Base-by-base conservation (phyloP, 2,888 invertebrate species). In the Aporophyla nigra region DNA sequence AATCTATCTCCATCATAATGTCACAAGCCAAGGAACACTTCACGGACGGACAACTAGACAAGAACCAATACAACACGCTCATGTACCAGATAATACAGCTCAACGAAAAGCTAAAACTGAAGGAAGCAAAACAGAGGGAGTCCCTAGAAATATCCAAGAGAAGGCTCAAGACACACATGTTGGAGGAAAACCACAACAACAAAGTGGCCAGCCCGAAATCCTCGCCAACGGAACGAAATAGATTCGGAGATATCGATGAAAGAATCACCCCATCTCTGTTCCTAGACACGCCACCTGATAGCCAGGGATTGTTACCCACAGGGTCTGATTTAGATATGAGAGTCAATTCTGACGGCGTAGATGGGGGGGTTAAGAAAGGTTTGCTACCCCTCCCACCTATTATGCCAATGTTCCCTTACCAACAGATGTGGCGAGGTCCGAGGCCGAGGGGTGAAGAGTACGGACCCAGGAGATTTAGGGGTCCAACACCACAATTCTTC, bases 21-120 rank as follows among this genome's bases (percentile, higher is more conserved):
- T 97, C 97, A 16, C 98, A 98, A 90, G 99, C 99, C 0, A 98
- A 98, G 78, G 98, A 98, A 88, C 97, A 98, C 88, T 97, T 98
- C 80, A 98, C 97, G 82, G 97, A 97, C 71, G 98, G 99, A 0
- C 97, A 97, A 65, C 97, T 98, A 76, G 98, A 98, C 70, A 97
- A 98, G 90, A 97, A 97, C 53, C 98, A 98, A 89, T 98, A 98
- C 91, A 98, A 98, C 86, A 97, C 97, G 16, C 95, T 98, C 27
- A 97, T 98, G 92, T 98, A 98, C 91, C 98, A 98, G 92, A 98
- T 98, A 2, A 95, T 98, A 80, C 97, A 98, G 87, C 97, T 98
- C 85, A 98, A 98, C 86, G 98, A 99, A 91, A 98, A 97, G 71
- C 96, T 97, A 62, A 98, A 98, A 92, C 93, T 98, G 6, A 97